These are phyloP conservation scores for Arnoldichthys spilopterus DNA, from an alignment of 2,797 vertebrate species.

Conservation along the genomic window DNA sequence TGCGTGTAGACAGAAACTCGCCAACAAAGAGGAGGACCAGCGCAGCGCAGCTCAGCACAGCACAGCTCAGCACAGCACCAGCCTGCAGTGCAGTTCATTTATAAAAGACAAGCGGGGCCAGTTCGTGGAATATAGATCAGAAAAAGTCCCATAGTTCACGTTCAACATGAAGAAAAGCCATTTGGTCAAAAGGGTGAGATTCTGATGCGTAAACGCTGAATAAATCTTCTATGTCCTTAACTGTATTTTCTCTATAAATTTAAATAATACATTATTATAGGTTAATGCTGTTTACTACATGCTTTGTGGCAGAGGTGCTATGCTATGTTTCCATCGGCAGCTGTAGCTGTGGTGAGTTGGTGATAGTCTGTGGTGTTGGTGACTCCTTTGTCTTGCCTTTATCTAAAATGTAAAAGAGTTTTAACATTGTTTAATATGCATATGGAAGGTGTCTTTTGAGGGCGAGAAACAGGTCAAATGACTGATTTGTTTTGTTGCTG, in stretches of 20 bases:
- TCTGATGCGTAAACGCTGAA: not conserved
- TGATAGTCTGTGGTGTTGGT: not conserved
- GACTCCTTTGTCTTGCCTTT: slow-evolving; percentile 23
- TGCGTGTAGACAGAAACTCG: not conserved
- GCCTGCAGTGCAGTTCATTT: not conserved
- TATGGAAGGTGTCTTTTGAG: not conserved
- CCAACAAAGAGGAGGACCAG: not conserved
- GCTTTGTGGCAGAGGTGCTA: not conserved
- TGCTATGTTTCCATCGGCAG: not conserved
- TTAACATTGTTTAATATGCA: not conserved
- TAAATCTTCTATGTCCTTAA: not conserved
- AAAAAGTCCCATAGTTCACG: slow-evolving; percentile 22
- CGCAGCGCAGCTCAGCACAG: too few relatives aligned
- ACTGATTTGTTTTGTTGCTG: not conserved
- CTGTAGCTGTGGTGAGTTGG: not conserved
- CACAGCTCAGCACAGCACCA: too few relatives aligned
- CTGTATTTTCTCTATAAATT: too few relatives aligned
- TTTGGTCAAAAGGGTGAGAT: slow-evolving; percentile 66
- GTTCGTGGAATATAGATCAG: slow-evolving; percentile 16
- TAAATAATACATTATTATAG: too few relatives aligned
- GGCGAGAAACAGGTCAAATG: not conserved
- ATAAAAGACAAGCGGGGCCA: not conserved
- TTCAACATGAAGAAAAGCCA: slow-evolving; percentile 69
- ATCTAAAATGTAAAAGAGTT: not conserved
- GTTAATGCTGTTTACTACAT: slow-evolving; percentile 1